These are phyloP conservation scores for Crocidura indochinensis DNA, from an alignment of 2,797 vertebrate genomes.

Conservation along the genomic window DNA sequence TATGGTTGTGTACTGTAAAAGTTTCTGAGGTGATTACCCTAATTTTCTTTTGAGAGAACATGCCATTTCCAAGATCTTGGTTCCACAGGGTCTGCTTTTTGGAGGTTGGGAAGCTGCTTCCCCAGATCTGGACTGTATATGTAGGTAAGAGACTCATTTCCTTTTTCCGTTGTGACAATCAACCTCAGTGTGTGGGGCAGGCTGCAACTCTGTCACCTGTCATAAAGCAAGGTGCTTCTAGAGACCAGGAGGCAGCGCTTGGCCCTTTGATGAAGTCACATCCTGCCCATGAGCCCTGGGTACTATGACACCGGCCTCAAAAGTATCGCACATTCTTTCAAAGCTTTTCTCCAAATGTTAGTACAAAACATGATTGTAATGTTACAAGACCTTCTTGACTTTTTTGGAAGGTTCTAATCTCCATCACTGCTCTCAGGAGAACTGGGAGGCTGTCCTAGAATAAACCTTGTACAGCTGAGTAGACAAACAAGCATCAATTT, in stretches of 20 bases:
- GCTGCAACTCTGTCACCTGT: slow-evolving; percentile 16
- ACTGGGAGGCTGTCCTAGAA: background rate
- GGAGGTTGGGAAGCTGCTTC: slow-evolving; percentile 39
- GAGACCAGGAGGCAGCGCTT: background rate
- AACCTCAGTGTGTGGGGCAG: background rate
- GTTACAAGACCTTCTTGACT: slow-evolving; percentile 28
- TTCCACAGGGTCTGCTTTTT: slow-evolving; percentile 1
- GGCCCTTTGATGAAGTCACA: slow-evolving; percentile 18
- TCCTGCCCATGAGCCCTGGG: background rate
- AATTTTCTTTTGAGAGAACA: slow-evolving; percentile 55
- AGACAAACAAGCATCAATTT: background rate
- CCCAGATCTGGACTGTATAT: slow-evolving; percentile 7
- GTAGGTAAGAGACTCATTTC: background rate
- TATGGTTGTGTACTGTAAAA: slow-evolving; percentile 7
- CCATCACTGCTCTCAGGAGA: slow-evolving; percentile 5
- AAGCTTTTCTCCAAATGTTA: slow-evolving; percentile 41
- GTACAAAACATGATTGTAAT: slow-evolving; percentile 3
- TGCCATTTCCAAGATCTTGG: background rate
- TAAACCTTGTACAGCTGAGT: slow-evolving; percentile 18
- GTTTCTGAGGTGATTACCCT: slow-evolving; percentile 42
- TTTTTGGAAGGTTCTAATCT: background rate
- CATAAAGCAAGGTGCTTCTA: background rate
- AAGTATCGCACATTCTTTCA: slow-evolving; percentile 20
- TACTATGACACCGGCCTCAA: slow-evolving; percentile 7
- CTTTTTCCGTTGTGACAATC: background rate